Evolutionary conservation across 2,113 vertebrate genomes (phyloP).

Genomic region (Psephotus haematonotus): DNA sequence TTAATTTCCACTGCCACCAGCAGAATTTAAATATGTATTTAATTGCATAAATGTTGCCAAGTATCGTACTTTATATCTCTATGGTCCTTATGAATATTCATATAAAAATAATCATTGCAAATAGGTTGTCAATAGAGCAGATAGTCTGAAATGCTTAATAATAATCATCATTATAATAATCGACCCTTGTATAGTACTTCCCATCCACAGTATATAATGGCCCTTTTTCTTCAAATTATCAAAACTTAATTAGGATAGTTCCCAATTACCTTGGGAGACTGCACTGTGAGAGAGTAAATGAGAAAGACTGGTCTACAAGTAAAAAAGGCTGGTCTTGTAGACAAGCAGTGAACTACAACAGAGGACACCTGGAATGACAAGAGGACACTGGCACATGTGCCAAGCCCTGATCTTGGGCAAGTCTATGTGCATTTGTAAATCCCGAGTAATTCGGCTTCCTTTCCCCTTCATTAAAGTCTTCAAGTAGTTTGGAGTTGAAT

Average conservation of each 20-base stretch:
- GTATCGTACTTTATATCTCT: conserved; percentile 10
- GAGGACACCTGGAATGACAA: neutral
- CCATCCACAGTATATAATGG: conserved; percentile 7
- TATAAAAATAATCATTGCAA: conserved; percentile 28
- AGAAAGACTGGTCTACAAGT: neutral
- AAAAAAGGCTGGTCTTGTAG: neutral
- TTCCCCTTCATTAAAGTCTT: neutral
- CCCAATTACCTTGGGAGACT: neutral
- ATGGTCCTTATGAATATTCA: conserved; percentile 48
- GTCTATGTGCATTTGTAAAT: neutral
- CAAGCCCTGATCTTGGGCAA: neutral
- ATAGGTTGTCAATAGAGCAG: conserved; percentile 57
- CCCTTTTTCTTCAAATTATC: conserved; percentile 32
- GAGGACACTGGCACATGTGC: neutral
- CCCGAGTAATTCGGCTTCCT: neutral
- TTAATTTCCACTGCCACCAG: conserved; percentile 47
- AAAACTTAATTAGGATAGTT: conserved; percentile 9
- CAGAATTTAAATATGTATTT: conserved; percentile 55
- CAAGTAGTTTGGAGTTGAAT: neutral
- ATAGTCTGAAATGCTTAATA: conserved; percentile 44
- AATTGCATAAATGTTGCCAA: conserved; percentile 56
- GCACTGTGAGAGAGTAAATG: neutral
- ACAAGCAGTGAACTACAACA: neutral
- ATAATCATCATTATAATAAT: neutral
- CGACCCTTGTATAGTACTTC: neutral